Conservation (phyloP, 2,113 vertebrate genomes). For the Pseudorasbora parva region DNA sequence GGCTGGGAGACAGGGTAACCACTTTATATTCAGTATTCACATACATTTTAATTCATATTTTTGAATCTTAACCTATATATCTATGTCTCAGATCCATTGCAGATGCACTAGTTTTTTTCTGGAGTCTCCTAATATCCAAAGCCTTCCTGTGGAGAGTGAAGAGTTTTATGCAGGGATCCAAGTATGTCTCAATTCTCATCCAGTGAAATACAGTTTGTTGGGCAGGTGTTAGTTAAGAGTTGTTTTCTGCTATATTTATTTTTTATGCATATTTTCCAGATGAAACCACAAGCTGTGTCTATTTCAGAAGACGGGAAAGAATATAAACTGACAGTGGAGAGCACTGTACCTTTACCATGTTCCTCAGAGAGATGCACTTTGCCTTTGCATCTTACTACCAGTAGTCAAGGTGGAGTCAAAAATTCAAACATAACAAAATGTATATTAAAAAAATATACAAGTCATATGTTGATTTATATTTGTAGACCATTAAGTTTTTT, state of each 20-base stretch:
- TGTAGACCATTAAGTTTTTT: not conserved
- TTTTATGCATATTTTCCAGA: constrained; percentile 63
- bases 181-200: constrained; percentile 20
- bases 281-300: constrained; percentile 75
- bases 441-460: not conserved
- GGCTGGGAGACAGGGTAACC: constrained; percentile 86
- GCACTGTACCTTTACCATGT: constrained; percentile 85
- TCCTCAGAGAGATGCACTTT: constrained; percentile 77
- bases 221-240: not conserved
- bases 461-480: not conserved
- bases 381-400: constrained; percentile 76
- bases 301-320: constrained; percentile 84
- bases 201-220: not conserved
- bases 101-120: constrained; percentile 83
- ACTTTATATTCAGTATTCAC: not conserved
- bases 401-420: constrained; percentile 76
- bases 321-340: constrained; percentile 80
- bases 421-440: not conserved
- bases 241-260: not conserved
- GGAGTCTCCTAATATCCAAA: constrained; percentile 77
- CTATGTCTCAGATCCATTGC: constrained; percentile 81
- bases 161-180: constrained; percentile 88
- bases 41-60: not conserved
- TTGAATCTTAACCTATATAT: not conserved
- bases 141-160: constrained; percentile 78